These are phyloP conservation scores for Anabas testudineus DNA, from an alignment of 2,797 vertebrate genomes.

Conservation along the genomic window DNA sequence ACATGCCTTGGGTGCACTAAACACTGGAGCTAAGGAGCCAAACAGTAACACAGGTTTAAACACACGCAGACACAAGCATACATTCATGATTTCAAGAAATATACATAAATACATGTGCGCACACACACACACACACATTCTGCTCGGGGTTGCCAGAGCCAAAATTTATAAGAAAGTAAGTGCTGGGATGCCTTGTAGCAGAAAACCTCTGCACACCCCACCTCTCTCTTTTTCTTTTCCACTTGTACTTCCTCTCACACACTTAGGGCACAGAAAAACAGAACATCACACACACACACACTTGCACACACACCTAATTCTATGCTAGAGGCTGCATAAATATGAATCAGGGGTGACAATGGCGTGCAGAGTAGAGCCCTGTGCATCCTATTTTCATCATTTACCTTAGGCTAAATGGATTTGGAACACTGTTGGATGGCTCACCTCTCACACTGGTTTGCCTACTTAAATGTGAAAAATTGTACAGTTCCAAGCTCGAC, in stretches of 20 bases:
- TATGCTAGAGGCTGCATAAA: slow-evolving; percentile 73
- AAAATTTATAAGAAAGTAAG: slow-evolving; percentile 43
- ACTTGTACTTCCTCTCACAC: slow-evolving; percentile 39
- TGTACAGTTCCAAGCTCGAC: slow-evolving; percentile 56
- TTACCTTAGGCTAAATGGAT: slow-evolving; percentile 80
- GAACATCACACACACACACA: slow-evolving; percentile 32
- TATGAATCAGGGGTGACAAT: slow-evolving; percentile 80
- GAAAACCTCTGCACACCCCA: slow-evolving; percentile 44
- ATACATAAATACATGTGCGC: slow-evolving; percentile 9
- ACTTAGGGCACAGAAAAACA: slow-evolving; percentile 29
- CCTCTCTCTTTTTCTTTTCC: slow-evolving; percentile 36
- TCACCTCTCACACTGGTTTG: slow-evolving; percentile 74
- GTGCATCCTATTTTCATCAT: slow-evolving; percentile 79
- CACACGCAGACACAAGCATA: slow-evolving; percentile 34
- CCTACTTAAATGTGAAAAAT: slow-evolving; percentile 77
- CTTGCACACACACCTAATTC: slow-evolving; percentile 60
- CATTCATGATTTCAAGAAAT: slow-evolving; percentile 20
- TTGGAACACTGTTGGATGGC: slow-evolving; percentile 72
- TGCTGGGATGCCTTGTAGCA: slow-evolving; percentile 43
- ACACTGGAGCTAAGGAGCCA: slow-evolving; percentile 31
- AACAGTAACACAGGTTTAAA: slow-evolving; percentile 33
- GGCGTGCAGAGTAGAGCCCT: slow-evolving; percentile 71
- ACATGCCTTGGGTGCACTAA: slow-evolving; percentile 50
- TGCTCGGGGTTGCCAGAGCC: slow-evolving; percentile 34
- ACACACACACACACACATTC: slow-evolving; percentile 14